phyloP scores from a whole-genome alignment of 2,797 vertebrate species.

The Notoglanidium macrostoma region DNA sequence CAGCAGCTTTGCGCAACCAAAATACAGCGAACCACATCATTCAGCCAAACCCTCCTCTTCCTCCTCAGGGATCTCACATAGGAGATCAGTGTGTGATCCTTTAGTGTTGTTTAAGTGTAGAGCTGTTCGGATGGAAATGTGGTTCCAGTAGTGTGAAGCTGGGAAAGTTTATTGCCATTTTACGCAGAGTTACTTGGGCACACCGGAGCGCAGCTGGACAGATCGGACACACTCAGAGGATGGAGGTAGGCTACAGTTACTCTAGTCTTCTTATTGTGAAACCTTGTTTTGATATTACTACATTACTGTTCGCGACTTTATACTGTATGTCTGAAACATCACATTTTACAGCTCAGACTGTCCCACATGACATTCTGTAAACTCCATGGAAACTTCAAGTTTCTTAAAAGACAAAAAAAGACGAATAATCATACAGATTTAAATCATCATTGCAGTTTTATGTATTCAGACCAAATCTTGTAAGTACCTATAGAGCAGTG shows the following conservation, averaged over 20 bases:
- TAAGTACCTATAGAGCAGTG: background rate
- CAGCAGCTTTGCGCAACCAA: background rate
- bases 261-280: background rate
- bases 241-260: constrained; percentile 10
- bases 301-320: background rate
- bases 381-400: background rate
- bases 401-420: background rate
- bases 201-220: background rate
- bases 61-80: background rate
- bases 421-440: no score
- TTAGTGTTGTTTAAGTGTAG: background rate
- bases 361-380: background rate
- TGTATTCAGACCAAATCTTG: background rate
- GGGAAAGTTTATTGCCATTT: background rate
- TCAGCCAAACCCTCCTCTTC: background rate
- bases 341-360: background rate
- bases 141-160: background rate
- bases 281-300: background rate
- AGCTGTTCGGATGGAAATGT: constrained; percentile 7
- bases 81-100: background rate
- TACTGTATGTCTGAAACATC: no score
- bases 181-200: background rate
- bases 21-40: background rate
- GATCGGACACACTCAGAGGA: background rate
- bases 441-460: background rate